phyloP scores from a whole-genome alignment of 2,113 vertebrate genomes.

The Varanus komodoensis region DNA sequence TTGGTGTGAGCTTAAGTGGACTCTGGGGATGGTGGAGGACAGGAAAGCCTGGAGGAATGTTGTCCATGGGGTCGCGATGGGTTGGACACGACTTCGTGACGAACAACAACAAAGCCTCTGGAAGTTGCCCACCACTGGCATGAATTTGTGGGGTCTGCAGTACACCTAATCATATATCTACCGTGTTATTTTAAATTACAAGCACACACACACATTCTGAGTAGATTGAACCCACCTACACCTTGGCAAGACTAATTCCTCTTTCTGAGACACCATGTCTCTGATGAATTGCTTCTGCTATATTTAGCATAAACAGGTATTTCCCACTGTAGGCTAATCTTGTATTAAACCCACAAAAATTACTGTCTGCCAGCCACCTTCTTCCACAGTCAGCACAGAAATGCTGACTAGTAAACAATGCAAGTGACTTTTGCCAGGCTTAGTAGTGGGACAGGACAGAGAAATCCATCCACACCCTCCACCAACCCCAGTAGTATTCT shows the following conservation, averaged over 20 bases:
- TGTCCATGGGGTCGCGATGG: too few relatives aligned
- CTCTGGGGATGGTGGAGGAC: too few relatives aligned
- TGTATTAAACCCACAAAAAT: background rate
- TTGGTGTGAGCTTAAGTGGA: too few relatives aligned
- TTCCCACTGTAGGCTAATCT: background rate
- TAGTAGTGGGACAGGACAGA: background rate
- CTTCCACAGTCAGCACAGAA: too few relatives aligned
- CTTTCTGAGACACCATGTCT: background rate
- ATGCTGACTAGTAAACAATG: background rate
- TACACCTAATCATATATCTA: too few relatives aligned
- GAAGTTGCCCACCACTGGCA: too few relatives aligned
- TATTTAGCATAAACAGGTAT: background rate
- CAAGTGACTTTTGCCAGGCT: background rate
- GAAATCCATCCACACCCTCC: background rate
- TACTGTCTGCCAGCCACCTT: background rate
- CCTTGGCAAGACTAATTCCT: background rate
- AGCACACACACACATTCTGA: background rate
- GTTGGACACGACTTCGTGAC: too few relatives aligned
- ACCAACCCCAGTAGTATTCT: background rate
- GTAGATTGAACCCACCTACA: background rate
- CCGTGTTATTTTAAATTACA: too few relatives aligned
- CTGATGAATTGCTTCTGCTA: background rate
- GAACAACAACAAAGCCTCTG: too few relatives aligned
- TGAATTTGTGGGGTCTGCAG: too few relatives aligned
- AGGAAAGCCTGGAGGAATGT: too few relatives aligned